Evolutionary conservation across 2,113 vertebrate genomes (phyloP), one percentile per base, ranked within the genome.

Genomic region (Laterallus jamaicensis): DNA sequence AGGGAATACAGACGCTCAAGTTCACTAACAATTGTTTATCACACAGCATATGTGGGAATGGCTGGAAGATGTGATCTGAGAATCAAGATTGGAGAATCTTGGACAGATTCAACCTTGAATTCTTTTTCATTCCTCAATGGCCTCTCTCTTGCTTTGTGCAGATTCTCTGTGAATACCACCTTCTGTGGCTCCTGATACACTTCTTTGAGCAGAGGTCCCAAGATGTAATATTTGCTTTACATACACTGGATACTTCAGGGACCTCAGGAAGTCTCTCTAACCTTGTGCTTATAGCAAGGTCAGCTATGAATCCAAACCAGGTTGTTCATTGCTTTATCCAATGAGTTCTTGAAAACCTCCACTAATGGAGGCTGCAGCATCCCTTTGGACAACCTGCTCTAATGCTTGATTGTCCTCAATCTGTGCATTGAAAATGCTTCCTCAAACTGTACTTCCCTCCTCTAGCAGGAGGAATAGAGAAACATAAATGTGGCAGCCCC

Each of bases 1-100:
- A 37, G 10, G 49, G 49, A 49, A 42, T 29, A 44, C 29, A 78
- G 92, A 90, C 0, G 3, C 63, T 49, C 0, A 0, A 83, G 44
- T 77, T 91, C 73, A 77, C 10, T 49, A 77, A 32, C 10, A 71
- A 50, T 37, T 73, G 20, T 21, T 82, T 63, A 59, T 49, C 37
- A 68, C 60, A 40, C 25, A 63, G 37, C 31, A 26, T 40, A 73
- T 4, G 2, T 26, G 71, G 28, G 19, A 67, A 66, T 35, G 44
- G 31, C 66, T 69, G 22, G 14, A 74, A 77, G 11, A 62, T 31
- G 10, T 44, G 11, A 68, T 68, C 29, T 15, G 49, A 62, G 50
- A 63, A 58, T 58, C 24, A 24, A 22, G 44, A 47, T 19, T 15
- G 7, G 8, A 47, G 17, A 63, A 52, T 58, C 24, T 20, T 1